These are phyloP conservation scores for Acanthochromis polyacanthus DNA, from an alignment of 2,113 vertebrate genomes.

Conservation along the genomic window DNA sequence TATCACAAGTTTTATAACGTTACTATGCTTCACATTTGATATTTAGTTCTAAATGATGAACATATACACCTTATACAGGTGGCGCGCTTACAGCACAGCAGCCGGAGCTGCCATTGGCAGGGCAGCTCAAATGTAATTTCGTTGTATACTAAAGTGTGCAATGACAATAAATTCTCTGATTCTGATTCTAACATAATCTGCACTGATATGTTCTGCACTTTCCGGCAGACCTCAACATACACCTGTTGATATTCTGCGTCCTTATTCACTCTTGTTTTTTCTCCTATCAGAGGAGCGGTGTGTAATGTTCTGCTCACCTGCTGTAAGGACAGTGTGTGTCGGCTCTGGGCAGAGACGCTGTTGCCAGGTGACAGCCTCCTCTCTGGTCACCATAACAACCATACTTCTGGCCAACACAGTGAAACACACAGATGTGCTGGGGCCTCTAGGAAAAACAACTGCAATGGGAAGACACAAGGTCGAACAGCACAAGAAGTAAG, in stretches of 20 bases:
- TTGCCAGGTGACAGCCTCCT: constrained; percentile 94
- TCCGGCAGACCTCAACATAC: neutral
- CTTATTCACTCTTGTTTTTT: neutral
- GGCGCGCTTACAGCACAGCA: no score
- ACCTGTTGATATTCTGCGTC: neutral
- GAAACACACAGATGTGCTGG: constrained; percentile 70
- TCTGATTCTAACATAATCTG: no score
- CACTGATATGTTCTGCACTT: neutral
- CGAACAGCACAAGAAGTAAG: constrained; percentile 89
- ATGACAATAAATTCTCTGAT: no score
- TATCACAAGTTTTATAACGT: neutral
- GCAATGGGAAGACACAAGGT: constrained; percentile 85
- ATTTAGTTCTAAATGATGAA: no score
- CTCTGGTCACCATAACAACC: constrained; percentile 85
- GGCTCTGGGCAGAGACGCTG: constrained; percentile 97
- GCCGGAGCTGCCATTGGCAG: no score
- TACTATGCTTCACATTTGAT: no score
- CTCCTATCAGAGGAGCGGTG: constrained; percentile 88
- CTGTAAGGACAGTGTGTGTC: constrained; percentile 98
- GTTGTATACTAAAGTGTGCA: no score
- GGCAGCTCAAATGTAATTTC: no score
- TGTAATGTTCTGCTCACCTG: constrained; percentile 96
- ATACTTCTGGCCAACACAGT: constrained; percentile 67
- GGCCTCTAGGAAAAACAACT: constrained; percentile 83
- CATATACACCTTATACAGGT: no score